Evolutionary conservation across 1,140 invertebrate genomes (phyloP).

Genomic region (Pseudomyrmex dendroicus): DNA sequence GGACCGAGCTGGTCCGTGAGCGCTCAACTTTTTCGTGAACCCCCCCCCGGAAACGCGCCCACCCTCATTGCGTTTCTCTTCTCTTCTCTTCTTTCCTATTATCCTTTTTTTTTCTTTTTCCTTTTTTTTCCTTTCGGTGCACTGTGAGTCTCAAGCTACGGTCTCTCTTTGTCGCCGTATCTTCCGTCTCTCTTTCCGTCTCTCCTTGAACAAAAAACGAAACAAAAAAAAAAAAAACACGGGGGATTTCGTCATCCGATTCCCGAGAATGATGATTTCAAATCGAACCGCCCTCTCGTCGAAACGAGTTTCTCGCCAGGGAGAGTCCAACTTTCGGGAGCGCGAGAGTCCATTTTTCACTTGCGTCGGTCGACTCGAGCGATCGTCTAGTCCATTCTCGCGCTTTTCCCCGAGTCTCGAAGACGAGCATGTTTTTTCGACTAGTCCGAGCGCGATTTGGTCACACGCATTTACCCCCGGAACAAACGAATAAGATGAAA

Average conservation of each 20-base stretch:
- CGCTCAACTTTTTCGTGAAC: constrained; percentile 42
- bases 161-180: background rate
- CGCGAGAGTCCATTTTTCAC: constrained; percentile 55
- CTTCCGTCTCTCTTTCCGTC: background rate
- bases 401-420: constrained; percentile 22
- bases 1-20: constrained; percentile 4
- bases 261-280: background rate
- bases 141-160: constrained; percentile 13
- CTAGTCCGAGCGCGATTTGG: background rate
- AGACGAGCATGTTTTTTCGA: background rate
- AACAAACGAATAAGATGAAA: background rate
- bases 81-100: background rate
- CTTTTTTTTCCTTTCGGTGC: background rate
- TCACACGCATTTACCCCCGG: background rate
- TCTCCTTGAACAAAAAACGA: background rate
- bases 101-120: background rate
- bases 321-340: constrained; percentile 50
- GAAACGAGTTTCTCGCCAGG: constrained; percentile 34
- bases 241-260: background rate
- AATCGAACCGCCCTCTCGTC: background rate
- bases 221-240: background rate
- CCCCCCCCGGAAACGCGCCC: constrained; percentile 12
- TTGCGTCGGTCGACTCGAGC: constrained; percentile 50
- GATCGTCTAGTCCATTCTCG: constrained; percentile 65
- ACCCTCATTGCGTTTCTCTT: background rate